Percentiles rank a stretch among this genome's conserved stretches.
These are phyloP conservation scores for Myodes glareolus DNA, from an alignment of 2,113 vertebrate species.

Conservation along the genomic window DNA sequence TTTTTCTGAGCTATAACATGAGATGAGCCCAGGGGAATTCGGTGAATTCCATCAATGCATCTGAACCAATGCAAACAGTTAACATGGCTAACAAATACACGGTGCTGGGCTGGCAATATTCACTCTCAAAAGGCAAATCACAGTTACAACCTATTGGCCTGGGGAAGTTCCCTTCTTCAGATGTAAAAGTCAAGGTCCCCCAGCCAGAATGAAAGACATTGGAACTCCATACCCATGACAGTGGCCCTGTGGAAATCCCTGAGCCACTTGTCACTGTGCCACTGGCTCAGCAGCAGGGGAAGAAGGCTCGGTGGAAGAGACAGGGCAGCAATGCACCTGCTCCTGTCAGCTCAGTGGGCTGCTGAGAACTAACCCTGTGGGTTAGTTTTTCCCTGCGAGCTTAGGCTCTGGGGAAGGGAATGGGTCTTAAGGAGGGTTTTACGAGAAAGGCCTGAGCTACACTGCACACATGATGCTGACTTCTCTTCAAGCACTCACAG, in stretches of 20 bases:
- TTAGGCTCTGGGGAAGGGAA: neutral
- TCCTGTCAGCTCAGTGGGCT: neutral
- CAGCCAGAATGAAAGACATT: neutral
- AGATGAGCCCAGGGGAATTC: neutral
- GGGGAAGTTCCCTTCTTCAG: neutral
- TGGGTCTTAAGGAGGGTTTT: neutral
- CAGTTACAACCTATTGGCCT: neutral
- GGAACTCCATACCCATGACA: neutral
- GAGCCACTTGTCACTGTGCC: neutral
- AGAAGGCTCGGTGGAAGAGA: neutral
- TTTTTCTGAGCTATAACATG: neutral
- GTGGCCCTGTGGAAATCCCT: rapidly evolving
- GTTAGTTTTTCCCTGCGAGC: neutral
- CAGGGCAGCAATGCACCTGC: rapidly evolving
- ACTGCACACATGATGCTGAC: neutral
- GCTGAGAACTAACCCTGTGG: rapidly evolving
- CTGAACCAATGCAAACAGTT: neutral
- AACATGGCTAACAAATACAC: neutral
- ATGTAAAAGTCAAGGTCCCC: neutral
- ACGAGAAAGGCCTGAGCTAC: neutral
- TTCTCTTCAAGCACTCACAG: neutral
- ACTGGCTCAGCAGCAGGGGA: too few relatives aligned
- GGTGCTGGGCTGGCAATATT: neutral
- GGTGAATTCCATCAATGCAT: neutral
- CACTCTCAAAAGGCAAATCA: neutral